A percentile compares a stretch with the other conserved stretches of the same genome.
Conservation (phyloP, 2,797 vertebrate genomes). For the Betta splendens region DNA sequence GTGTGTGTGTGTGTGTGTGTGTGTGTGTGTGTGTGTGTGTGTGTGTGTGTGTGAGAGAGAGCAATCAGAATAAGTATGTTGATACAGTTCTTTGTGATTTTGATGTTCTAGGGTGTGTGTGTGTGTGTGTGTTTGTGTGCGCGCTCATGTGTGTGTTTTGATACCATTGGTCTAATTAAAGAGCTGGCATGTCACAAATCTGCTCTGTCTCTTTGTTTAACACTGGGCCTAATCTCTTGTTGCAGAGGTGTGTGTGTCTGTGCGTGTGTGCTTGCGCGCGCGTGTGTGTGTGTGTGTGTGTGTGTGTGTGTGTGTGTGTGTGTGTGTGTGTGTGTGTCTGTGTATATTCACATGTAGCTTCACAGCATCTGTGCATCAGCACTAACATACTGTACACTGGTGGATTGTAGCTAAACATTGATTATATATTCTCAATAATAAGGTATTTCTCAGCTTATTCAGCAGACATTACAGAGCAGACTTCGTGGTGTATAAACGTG, state of each 20-base stretch:
- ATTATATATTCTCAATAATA: no score
- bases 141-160: constrained; percentile 28
- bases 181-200: constrained; percentile 66
- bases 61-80: no score
- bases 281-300: constrained; percentile 10
- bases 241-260: constrained; percentile 37
- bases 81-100: no score
- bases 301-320: constrained; percentile 24
- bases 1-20: constrained; percentile 3
- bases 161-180: constrained; percentile 73
- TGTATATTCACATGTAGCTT: no score
- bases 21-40: no score
- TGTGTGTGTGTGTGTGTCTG: constrained; percentile 32
- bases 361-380: constrained; percentile 6
- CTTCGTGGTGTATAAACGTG: background rate
- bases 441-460: background rate
- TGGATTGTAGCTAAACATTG: no score
- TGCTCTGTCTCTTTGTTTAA: constrained; percentile 73
- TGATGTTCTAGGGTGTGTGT: background rate
- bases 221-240: constrained; percentile 69
- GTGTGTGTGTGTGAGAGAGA: background rate
- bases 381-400: no score
- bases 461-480: background rate
- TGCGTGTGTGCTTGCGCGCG: constrained; percentile 12
- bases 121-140: constrained; percentile 2